Evolutionary conservation across 2,888 invertebrate species (phyloP).

Genomic region (Bellardia pandia): DNA sequence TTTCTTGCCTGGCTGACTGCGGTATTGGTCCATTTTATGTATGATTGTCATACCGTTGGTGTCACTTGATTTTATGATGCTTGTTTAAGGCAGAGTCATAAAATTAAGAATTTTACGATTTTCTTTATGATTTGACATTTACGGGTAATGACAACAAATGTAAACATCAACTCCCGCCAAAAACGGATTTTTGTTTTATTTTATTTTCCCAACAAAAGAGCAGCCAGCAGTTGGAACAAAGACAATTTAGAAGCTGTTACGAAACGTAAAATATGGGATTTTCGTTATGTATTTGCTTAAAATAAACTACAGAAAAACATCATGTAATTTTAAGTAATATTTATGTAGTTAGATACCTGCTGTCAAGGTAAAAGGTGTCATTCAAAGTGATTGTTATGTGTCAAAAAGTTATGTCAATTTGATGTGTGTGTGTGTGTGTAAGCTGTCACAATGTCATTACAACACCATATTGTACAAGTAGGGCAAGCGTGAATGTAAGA

Average conservation of each 20-base stretch:
- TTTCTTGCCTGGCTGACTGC: conserved; percentile 32
- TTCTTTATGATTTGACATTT: conserved; percentile 77
- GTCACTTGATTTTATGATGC: conserved; percentile 78
- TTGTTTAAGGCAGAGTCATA: conserved; percentile 76
- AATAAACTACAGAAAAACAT: background rate
- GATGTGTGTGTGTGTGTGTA: conserved; percentile 36
- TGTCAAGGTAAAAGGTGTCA: conserved; percentile 39
- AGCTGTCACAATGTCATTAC: conserved; percentile 32
- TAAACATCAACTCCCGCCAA: conserved; percentile 76
- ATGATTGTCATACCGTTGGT: conserved; percentile 67
- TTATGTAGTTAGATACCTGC: conserved; percentile 37
- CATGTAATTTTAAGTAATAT: conserved; percentile 44
- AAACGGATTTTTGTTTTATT: conserved; percentile 34
- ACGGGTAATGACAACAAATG: conserved; percentile 73
- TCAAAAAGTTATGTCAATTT: conserved; percentile 75
- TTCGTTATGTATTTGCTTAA: conserved; percentile 4
- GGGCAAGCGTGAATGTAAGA: conserved; percentile 2
- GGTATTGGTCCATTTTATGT: conserved; percentile 68
- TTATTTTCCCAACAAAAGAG: conserved; percentile 21
- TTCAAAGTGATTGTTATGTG: conserved; percentile 59
- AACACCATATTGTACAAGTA: background rate
- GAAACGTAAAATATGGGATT: conserved; percentile 43
- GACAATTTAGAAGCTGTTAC: conserved; percentile 18
- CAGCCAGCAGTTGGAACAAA: conserved; percentile 28
- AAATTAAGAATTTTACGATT: conserved; percentile 79